Base-by-base conservation (phyloP, 2,888 invertebrate species). In the Halocaridina rubra region DNA sequence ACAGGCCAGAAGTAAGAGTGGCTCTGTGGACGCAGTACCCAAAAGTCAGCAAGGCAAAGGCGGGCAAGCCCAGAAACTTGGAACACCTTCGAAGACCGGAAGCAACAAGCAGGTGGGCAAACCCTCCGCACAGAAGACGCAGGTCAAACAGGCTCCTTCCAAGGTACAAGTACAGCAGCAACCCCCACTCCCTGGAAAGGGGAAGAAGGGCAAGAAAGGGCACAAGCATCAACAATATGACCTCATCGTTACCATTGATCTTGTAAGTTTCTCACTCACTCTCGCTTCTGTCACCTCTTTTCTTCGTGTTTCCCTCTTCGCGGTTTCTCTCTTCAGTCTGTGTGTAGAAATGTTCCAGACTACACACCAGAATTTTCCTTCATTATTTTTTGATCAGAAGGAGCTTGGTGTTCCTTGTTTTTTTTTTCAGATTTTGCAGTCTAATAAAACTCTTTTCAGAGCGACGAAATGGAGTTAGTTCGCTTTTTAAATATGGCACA, bases 161-260 rank as follows among this genome's bases (percentile, higher is more conserved):
- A 87, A 87, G 69, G 79, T 53, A 7, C 87, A 71, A 27, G 79
- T 72, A 22, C 69, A 69, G 69, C 69, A 69, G n/a, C 19, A 71
- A 2, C 79, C 71, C n/a, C 79, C 57, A 33, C 59, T 39, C 33
- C 19, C 76, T 69, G 75, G 75, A 27, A 39, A 39, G 10, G 87
- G 86, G 13, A 88, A 88, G 46, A 86, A 85, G 72, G 86, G 86
- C 30, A 87, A 85, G 74, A 87, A 87, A 59, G 86, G 86, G 3
- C 81, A 77, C 72, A 88, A 88, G 53, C 86, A 85, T 33, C 88
- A 88, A 69, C 86, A 85, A 59, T 88, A 87, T 53, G 88, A 88
- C 72, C 86, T 88, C 30, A 88, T 88, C 33, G 88, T 88, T 32
- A 88, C 82, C 32, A 86, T 88, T 19, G 88, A 88, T 57, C 77